phyloP scores from a whole-genome alignment of 2,888 invertebrate genomes.

The Agrochola litura region DNA sequence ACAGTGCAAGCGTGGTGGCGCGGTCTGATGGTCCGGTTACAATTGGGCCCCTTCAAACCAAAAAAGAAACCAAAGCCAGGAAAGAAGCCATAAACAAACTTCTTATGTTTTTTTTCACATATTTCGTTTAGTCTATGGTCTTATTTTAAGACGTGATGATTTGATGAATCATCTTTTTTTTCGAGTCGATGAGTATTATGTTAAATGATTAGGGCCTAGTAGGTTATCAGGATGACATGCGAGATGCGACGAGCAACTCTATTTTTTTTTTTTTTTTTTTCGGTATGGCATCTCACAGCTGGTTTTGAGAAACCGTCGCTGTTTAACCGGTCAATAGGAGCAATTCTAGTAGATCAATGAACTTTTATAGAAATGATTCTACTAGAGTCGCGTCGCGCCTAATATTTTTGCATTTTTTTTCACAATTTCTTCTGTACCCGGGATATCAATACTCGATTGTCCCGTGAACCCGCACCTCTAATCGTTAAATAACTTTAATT shows the following conservation, averaged over 20 bases:
- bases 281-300: no score
- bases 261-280: no score
- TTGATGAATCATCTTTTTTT: neutral
- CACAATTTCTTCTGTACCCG: no score
- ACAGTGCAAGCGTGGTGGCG: constrained; percentile 88
- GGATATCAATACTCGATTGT: no score
- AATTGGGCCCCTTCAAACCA: constrained; percentile 57
- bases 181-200: neutral
- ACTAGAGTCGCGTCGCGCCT: no score
- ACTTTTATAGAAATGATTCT: no score
- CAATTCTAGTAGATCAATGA: no score
- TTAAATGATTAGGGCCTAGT: neutral
- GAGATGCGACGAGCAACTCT: no score
- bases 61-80: neutral
- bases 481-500: neutral
- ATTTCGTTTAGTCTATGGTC: neutral
- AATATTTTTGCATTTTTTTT: no score
- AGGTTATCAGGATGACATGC: neutral
- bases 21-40: constrained; percentile 56
- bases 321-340: no score
- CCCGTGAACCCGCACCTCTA: no score
- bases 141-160: neutral
- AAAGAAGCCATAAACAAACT: constrained; percentile 18
- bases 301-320: no score
- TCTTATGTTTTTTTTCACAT: neutral